These are phyloP conservation scores for Peromyscus aztecus DNA, from an alignment of 2,797 vertebrate genomes.

Conservation along the genomic window DNA sequence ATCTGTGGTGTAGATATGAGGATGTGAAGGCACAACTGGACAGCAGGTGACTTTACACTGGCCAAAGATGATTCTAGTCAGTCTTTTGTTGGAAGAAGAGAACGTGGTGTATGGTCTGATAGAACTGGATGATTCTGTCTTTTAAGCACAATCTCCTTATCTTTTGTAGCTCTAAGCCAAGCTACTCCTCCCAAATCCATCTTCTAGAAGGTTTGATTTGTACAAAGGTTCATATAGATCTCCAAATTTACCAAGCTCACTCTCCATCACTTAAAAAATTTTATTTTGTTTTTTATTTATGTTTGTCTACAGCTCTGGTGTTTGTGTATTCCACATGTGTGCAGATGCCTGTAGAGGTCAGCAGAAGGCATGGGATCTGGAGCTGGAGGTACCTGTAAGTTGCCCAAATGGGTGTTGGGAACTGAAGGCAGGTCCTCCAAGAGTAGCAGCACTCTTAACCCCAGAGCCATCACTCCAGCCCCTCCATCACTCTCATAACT, in stretches of 20 bases:
- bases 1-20: neutral
- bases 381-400: neutral
- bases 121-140: slow-evolving; percentile 12
- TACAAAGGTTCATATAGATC: neutral
- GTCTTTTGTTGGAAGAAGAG: neutral
- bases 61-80: neutral
- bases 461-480: neutral
- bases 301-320: neutral
- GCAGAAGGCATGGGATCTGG: neutral
- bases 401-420: neutral
- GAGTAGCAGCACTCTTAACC: too few species aligned
- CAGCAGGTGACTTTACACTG: neutral
- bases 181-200: neutral
- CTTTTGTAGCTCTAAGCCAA: neutral
- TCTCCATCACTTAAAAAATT: neutral
- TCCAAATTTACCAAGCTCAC: neutral
- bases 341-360: neutral
- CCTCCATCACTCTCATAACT: neutral
- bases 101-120: neutral
- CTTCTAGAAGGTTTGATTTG: neutral
- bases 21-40: neutral
- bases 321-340: neutral
- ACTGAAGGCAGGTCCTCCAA: neutral
- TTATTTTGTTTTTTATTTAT: neutral
- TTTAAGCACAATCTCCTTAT: neutral